These are phyloP conservation scores for Rhamphomyia laevipes DNA, from an alignment of 2,888 invertebrate genomes.

Conservation along the genomic window DNA sequence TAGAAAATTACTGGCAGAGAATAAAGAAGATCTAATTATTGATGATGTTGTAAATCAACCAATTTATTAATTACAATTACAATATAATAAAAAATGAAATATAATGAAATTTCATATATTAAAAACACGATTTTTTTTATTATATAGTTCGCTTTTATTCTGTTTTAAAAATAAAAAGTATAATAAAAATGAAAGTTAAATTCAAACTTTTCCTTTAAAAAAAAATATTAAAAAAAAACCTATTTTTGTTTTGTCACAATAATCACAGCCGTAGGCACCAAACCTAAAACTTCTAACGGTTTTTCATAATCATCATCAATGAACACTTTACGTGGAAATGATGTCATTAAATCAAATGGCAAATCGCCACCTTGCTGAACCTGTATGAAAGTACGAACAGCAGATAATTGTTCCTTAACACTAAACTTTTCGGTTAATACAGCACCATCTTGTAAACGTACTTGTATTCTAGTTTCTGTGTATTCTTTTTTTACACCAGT, in stretches of 20 bases:
- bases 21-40: too few species aligned
- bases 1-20: constrained; percentile 8
- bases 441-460: constrained; percentile 64
- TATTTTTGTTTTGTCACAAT: constrained; percentile 51
- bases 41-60: too few species aligned
- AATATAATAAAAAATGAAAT: too few species aligned
- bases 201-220: too few species aligned
- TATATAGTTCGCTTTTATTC: too few species aligned
- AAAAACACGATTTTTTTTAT: too few species aligned
- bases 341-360: constrained; percentile 76
- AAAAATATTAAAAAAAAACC: too few species aligned
- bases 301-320: constrained; percentile 76
- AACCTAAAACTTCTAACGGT: constrained; percentile 70
- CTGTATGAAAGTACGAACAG: constrained; percentile 80
- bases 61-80: too few species aligned
- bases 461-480: constrained; percentile 59
- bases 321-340: constrained; percentile 83
- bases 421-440: constrained; percentile 65
- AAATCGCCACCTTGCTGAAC: constrained; percentile 64
- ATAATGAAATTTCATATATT: too few species aligned
- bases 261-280: constrained; percentile 74
- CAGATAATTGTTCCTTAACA: constrained; percentile 78
- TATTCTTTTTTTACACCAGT: constrained; percentile 44
- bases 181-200: too few species aligned
- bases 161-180: too few species aligned